phyloP scores from a whole-genome alignment of 2,888 invertebrate species.

The Argyresthia albistria region DNA sequence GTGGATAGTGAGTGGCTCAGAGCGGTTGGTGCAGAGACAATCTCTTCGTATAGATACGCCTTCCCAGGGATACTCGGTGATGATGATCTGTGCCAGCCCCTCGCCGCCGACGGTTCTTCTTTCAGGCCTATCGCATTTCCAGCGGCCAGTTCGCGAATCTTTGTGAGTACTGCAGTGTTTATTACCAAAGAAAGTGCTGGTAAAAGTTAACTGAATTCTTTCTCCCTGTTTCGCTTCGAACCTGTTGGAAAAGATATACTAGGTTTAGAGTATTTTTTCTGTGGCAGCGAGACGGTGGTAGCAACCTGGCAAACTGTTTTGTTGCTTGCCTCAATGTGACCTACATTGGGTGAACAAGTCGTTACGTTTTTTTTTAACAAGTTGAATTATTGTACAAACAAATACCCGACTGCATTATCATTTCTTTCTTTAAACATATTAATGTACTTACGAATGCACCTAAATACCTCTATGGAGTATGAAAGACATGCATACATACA shows the following conservation, averaged over 20 bases:
- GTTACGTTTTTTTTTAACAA: too few relatives aligned
- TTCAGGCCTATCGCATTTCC: constrained; percentile 76
- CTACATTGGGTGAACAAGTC: too few relatives aligned
- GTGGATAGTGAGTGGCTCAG: constrained; percentile 75
- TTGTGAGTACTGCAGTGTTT: constrained; percentile 77
- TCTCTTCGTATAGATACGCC: constrained; percentile 78
- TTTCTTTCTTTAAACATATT: too few relatives aligned
- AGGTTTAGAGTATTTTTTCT: too few relatives aligned
- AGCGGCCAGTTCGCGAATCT: constrained; percentile 77
- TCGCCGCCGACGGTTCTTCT: constrained; percentile 57
- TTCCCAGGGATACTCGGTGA: constrained; percentile 80
- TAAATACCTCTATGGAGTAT: not conserved
- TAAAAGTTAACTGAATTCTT: constrained; percentile 78
- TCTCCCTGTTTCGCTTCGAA: constrained; percentile 81
- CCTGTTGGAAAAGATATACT: constrained; percentile 23
- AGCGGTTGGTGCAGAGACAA: constrained; percentile 81
- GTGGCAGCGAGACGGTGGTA: too few relatives aligned
- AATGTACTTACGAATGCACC: too few relatives aligned
- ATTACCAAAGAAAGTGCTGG: constrained; percentile 79
- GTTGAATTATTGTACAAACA: too few relatives aligned
- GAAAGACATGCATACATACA: too few relatives aligned
- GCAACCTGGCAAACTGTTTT: too few relatives aligned
- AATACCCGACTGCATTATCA: too few relatives aligned
- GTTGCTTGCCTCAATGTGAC: too few relatives aligned
- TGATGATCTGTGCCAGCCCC: constrained; percentile 74